These are phyloP conservation scores for Sceloporus undulatus DNA, from an alignment of 2,113 vertebrate species.

Conservation along the genomic window DNA sequence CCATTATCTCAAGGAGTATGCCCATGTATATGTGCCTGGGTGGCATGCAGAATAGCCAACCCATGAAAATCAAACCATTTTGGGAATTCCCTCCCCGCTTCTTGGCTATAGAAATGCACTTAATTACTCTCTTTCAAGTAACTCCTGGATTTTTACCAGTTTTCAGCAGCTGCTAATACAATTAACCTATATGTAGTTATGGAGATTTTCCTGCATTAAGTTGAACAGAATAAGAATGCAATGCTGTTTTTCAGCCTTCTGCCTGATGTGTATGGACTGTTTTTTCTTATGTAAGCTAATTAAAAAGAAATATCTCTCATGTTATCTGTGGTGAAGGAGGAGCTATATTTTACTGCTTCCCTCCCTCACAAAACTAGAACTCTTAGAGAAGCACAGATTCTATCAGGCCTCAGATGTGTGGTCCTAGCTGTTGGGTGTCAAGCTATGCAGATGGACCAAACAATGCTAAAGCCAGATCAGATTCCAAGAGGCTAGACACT, in stretches of 20 bases:
- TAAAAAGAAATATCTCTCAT: neutral
- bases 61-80: constrained; percentile 5
- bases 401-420: neutral
- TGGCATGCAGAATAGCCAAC: neutral
- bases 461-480: neutral
- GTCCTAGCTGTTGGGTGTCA: neutral
- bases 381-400: neutral
- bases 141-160: neutral
- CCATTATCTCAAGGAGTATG: neutral
- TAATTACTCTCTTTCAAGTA: constrained; percentile 9
- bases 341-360: neutral
- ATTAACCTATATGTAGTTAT: neutral
- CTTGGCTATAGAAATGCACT: neutral
- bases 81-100: neutral
- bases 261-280: too few relatives aligned
- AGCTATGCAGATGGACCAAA: neutral
- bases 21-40: neutral
- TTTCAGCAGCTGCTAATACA: neutral
- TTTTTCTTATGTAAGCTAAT: neutral
- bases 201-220: neutral
- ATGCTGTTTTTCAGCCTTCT: neutral
- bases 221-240: neutral
- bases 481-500: neutral
- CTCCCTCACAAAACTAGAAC: neutral
- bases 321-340: neutral